Evolutionary conservation across 1,140 invertebrate species (phyloP).

Genomic region (Drosophila serrata): DNA sequence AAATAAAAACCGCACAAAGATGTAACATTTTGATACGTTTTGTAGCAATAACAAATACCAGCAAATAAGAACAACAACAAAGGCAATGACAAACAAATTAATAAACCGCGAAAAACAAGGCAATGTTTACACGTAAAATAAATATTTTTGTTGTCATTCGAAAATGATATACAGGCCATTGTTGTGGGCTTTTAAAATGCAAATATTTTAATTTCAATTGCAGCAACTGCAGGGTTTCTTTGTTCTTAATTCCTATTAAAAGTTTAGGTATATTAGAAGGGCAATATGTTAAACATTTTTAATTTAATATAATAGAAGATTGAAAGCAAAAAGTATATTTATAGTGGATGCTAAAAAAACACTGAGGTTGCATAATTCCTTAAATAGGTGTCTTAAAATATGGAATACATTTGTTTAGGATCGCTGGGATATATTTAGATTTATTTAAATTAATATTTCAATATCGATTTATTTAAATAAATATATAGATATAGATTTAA

Average conservation of each 20-base stretch:
- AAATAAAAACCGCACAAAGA: slow-evolving; percentile 32
- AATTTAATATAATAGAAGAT: too few relatives aligned
- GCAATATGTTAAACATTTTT: too few relatives aligned
- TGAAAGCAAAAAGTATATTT: too few relatives aligned
- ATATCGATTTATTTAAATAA: too few relatives aligned
- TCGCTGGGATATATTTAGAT: too few relatives aligned
- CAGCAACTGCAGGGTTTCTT: slow-evolving; percentile 8
- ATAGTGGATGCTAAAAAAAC: too few relatives aligned
- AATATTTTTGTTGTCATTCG: slow-evolving; percentile 60
- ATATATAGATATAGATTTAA: too few relatives aligned
- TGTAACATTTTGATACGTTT: slow-evolving; percentile 45
- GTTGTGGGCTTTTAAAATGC: slow-evolving; percentile 20
- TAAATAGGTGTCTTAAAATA: too few relatives aligned
- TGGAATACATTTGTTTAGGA: too few relatives aligned
- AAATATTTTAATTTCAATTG: slow-evolving; percentile 40
- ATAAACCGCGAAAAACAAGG: slow-evolving; percentile 43
- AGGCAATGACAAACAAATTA: slow-evolving; percentile 23
- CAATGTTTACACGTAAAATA: slow-evolving; percentile 54
- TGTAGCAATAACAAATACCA: slow-evolving; percentile 36
- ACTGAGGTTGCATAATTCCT: too few relatives aligned
- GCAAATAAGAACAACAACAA: slow-evolving; percentile 23
- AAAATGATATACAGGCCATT: not conserved
- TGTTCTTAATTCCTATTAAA: not conserved
- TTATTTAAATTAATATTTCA: too few relatives aligned
- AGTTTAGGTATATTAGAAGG: not conserved